A percentile compares a stretch with the other conserved stretches of the same genome.
phyloP scores from a whole-genome alignment of 2,797 vertebrate genomes.

The Hipposideros larvatus region DNA sequence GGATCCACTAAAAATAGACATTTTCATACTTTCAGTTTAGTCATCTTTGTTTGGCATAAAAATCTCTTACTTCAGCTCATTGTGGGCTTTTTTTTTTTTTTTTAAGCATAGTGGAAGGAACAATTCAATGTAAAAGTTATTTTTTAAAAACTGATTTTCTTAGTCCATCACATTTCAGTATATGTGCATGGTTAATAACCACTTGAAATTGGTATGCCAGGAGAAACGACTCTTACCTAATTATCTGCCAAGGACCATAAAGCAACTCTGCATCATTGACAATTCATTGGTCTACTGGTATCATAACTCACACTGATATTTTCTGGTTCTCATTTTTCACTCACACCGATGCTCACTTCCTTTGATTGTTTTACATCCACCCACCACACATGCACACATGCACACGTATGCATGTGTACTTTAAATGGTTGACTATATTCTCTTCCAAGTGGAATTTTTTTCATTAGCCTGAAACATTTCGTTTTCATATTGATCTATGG shows the following conservation, averaged over 20 bases:
- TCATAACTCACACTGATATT: constrained; percentile 63
- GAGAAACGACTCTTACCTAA: constrained; percentile 73
- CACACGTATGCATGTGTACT: rapidly evolving
- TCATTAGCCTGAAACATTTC: constrained; percentile 24
- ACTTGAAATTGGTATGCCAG: constrained; percentile 67
- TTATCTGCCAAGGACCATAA: constrained; percentile 77
- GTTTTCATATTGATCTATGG: constrained; percentile 9
- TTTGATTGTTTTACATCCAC: not conserved
- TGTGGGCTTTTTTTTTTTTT: not conserved
- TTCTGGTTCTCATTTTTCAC: constrained; percentile 56
- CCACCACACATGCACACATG: not conserved
- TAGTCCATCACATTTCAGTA: constrained; percentile 1
- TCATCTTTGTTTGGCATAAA: constrained; percentile 30
- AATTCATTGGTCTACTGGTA: constrained; percentile 64
- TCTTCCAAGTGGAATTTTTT: not conserved
- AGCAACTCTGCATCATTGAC: constrained; percentile 64
- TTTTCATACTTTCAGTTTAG: constrained; percentile 34
- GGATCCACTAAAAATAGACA: constrained; percentile 60
- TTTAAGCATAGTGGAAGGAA: not conserved
- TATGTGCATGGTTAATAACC: constrained; percentile 68
- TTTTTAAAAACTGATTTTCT: constrained; percentile 46
- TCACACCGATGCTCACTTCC: not conserved
- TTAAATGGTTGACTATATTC: not conserved
- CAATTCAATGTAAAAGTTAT: not conserved
- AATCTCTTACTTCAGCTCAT: constrained; percentile 59